Base-by-base conservation (phyloP, 1,140 invertebrate species). In the Lepeophtheirus salmonis region DNA sequence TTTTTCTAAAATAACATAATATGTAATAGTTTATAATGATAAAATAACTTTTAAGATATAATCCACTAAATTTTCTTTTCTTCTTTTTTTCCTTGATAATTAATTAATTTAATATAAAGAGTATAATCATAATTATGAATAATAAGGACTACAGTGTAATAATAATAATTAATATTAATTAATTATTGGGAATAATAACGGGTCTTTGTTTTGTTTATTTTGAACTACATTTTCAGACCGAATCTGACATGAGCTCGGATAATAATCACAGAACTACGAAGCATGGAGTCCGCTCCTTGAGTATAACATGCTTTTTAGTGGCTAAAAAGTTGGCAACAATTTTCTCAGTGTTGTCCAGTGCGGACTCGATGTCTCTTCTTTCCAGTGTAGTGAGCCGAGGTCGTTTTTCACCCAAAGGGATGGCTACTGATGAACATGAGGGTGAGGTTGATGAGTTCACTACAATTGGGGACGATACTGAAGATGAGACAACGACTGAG, bases 301-400 rank as follows among this genome's bases (percentile, higher is more conserved):
- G 50, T 16, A 52, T 22, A 21, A 52, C 50, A 16, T 16, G 50
- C 50, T 52, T 52, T 41, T 41, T 41, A 16, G 50, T 22, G n/a
- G 50, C 50, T 22, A 52, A 22, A 10, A 52, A 52, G 21, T 58
- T 58, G 23, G 56, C 18, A 4, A 58, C 56, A 12, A 58, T 58
- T 48, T 58, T 20, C 26, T 58, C 56, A 3, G 56, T 58, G 20
- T 58, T 58, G 24, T 30, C 24, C 56, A 58, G 21, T 3, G 56
- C 56, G n/a, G 24, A 20, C 56, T 58, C 56, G 26, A 58, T 58
- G 16, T 58, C 56, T 18, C 41, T 6, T 16, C 41, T 30, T n/a
- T 49, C 25, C 25, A n/a, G n/a, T 10, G 50, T 52, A 16, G 50
- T 18, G n/a, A 52, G 50, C 12, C 50, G 50, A 14, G 50, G 12